Conservation (phyloP, 37 sponge, comb jelly and placozoan species). For the Amphimedon queenslandica region DNA sequence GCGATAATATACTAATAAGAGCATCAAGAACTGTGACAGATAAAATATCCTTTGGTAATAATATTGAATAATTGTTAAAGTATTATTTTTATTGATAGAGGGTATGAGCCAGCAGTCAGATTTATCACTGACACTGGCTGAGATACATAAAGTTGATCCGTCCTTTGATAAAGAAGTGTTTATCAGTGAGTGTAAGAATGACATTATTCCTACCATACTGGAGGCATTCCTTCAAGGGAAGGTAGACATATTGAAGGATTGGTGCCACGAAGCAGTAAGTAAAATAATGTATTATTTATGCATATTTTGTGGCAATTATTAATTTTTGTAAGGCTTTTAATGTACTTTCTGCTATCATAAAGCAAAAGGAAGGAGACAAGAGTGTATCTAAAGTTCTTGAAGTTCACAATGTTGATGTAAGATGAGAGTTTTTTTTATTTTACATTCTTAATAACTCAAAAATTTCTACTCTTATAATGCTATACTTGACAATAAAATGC, state of each 20-base stretch:
- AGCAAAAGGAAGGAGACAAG: slow-evolving; percentile 41
- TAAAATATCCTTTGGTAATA: slow-evolving; percentile 41
- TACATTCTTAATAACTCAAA: too few species aligned
- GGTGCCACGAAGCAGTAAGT: slow-evolving; percentile 85
- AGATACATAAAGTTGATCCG: slow-evolving; percentile 82
- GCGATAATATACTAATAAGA: slow-evolving; percentile 84
- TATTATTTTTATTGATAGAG: slow-evolving; percentile 10
- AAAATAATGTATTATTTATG: background rate
- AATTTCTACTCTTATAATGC: too few species aligned
- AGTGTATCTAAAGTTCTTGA: slow-evolving; percentile 54
- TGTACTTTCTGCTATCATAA: slow-evolving; percentile 59
- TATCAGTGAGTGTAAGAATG: slow-evolving; percentile 56
- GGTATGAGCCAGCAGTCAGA: slow-evolving; percentile 69
- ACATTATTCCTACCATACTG: slow-evolving; percentile 86
- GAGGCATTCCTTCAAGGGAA: slow-evolving; percentile 79
- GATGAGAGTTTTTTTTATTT: too few species aligned
- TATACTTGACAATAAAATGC: too few species aligned
- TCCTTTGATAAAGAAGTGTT: slow-evolving; percentile 73
- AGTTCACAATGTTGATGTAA: slow-evolving; percentile 62
- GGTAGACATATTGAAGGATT: slow-evolving; percentile 60
- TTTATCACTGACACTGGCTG: slow-evolving; percentile 73
- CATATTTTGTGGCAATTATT: background rate
- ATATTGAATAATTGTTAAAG: slow-evolving; percentile 1
- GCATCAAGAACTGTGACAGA: slow-evolving; percentile 80
- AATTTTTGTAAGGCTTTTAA: slow-evolving; percentile 54